These are phyloP conservation scores for Tipula helvola DNA, from an alignment of 2,888 invertebrate genomes.

Conservation along the genomic window DNA sequence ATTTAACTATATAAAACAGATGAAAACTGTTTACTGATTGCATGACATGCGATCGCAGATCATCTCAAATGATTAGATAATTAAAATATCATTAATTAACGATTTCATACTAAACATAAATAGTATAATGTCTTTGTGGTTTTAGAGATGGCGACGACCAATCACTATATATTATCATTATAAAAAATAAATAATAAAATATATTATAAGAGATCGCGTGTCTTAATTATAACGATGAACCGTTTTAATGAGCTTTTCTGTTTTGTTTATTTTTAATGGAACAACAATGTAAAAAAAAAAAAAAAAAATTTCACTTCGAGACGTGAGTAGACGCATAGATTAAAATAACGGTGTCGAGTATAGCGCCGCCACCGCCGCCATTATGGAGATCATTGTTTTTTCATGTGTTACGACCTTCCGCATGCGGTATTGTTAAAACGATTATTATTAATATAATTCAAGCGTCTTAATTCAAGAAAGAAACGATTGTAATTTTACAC, in stretches of 20 bases:
- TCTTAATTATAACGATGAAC: not conserved
- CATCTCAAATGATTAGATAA: not conserved
- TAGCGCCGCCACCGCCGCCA: not conserved
- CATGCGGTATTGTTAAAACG: not conserved
- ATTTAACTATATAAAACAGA: not conserved
- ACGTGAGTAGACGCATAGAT: not conserved
- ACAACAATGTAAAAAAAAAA: not conserved
- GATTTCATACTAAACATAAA: not conserved
- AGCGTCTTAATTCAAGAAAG: not conserved
- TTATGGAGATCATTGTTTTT: not conserved
- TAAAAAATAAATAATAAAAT: not conserved
- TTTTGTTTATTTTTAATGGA: not conserved
- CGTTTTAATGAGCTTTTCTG: not conserved
- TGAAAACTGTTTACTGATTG: not conserved
- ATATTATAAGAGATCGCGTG: not conserved
- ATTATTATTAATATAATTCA: not conserved
- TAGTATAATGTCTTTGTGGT: not conserved
- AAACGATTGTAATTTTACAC: not conserved
- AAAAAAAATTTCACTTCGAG: not conserved
- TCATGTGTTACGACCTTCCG: conserved; percentile 4
- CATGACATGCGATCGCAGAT: not conserved
- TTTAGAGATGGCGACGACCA: not conserved
- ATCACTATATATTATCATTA: not conserved
- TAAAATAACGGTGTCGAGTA: not conserved
- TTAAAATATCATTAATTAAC: not conserved